A percentile compares a stretch with the other conserved stretches of the same genome.
Conservation (phyloP, 2,888 invertebrate genomes). For the Drosophila bunnanda region DNA sequence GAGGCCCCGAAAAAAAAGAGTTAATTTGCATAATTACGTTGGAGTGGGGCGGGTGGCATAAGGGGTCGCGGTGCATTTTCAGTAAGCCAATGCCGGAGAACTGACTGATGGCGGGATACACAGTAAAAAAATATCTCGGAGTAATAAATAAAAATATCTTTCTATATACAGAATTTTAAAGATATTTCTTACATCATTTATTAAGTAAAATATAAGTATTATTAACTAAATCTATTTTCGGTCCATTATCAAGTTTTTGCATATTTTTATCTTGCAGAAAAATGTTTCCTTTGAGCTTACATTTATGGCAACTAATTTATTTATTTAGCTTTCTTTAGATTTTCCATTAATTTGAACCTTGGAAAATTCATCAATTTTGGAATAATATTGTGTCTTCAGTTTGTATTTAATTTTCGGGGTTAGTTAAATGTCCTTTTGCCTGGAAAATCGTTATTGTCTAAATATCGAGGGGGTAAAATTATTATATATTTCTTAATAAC, state of each 20-base stretch:
- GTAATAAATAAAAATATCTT: neutral
- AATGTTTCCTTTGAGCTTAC: neutral
- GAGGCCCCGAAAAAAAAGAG: constrained; percentile 76
- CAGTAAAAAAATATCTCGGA: neutral
- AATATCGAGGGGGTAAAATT: too few relatives aligned
- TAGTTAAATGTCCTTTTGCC: too few relatives aligned
- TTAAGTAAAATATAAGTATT: too few relatives aligned
- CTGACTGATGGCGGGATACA: constrained; percentile 18
- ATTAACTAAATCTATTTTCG: too few relatives aligned
- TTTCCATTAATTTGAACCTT: too few relatives aligned
- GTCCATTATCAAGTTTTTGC: neutral
- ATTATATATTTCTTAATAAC: too few relatives aligned
- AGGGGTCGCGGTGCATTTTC: constrained; percentile 55
- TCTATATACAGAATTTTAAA: neutral
- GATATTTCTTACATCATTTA: neutral
- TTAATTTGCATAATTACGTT: constrained; percentile 78
- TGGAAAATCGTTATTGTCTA: too few relatives aligned
- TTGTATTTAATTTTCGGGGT: too few relatives aligned
- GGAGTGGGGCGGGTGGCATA: constrained; percentile 27
- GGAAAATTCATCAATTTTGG: neutral
- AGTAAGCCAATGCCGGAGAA: constrained; percentile 45
- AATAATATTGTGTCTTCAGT: too few relatives aligned
- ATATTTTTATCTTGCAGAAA: neutral
- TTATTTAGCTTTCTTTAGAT: too few relatives aligned
- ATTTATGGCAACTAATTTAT: too few relatives aligned